Evolutionary conservation across 2,888 invertebrate genomes (phyloP), one percentile per base, ranked within the genome.

Genomic region (Epicampocera succincta): DNA sequence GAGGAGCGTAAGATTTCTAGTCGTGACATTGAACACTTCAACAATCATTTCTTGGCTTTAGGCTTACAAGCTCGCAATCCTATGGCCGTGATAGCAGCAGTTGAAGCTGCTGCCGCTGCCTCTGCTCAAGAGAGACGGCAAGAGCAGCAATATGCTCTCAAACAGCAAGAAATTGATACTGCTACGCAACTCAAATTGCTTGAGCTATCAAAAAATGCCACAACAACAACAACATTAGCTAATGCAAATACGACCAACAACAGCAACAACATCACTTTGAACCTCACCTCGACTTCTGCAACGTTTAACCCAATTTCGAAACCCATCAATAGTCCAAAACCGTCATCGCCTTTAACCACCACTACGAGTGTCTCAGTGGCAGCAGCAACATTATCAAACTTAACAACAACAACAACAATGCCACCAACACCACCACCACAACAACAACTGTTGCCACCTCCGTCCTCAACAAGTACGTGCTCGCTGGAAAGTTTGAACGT

Each of bases 61-160:
- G 82, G 82, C 52, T 69, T 82, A 61, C 82, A 82, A 75, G 82
- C 82, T 54, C 82, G 82, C 44, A 58, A 82, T 78, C 87, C 86
- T 80, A 80, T 85, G 87, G 84, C 84, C 84, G 85, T 84, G 29
- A 86, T 85, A 80, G 85, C 86, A 63, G 85, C 85, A 40, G 79
- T 83, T 66, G 81, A 81, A 78, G 73, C 65, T 60, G 81, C 71
- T 25, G 80, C 76, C 63, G 74, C 84, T 21, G 73, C 80, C 58
- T 52, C 83, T 29, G 80, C 76, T 69, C 80, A 83, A 68, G 83
- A 83, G 52, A 83, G 68, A 66, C 80, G 75, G 11, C 80, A 68
- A 72, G 83, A 74, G 58, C 63, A 65, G 46, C 72, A 73, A 54
- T 65, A 69, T 71, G 42, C 77, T 77, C 80, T 83, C 48, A 72